phyloP scores from a whole-genome alignment of 2,888 invertebrate genomes.

The Xestobium rufovillosum region DNA sequence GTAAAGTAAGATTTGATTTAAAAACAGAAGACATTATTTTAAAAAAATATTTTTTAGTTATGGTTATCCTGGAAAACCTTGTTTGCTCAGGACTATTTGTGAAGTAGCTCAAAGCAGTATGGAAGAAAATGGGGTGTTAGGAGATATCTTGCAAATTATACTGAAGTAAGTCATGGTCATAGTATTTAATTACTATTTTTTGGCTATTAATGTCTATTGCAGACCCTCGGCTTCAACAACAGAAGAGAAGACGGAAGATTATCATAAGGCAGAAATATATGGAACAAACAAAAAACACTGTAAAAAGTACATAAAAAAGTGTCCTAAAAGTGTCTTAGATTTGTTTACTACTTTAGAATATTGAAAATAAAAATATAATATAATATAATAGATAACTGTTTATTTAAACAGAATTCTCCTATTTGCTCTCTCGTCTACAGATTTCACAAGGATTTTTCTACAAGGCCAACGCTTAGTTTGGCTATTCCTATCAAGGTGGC shows the following conservation, averaged over 20 bases:
- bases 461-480: no score
- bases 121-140: conserved; percentile 56
- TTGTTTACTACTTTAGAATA: background rate
- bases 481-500: no score
- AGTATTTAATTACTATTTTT: background rate
- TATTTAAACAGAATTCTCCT: no score
- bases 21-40: no score
- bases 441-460: no score
- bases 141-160: conserved; percentile 64
- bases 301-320: conserved; percentile 39
- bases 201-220: conserved; percentile 21
- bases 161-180: conserved; percentile 52
- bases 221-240: conserved; percentile 59
- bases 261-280: conserved; percentile 26
- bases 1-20: no score
- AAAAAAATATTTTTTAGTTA: conserved; percentile 24
- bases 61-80: conserved; percentile 49
- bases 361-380: no score
- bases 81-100: conserved; percentile 67
- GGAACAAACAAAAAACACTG: conserved; percentile 42
- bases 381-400: no score
- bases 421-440: no score
- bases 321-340: conserved; percentile 1
- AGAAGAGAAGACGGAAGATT: conserved; percentile 20
- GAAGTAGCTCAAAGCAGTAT: conserved; percentile 61